phyloP scores from a whole-genome alignment of 2,797 vertebrate species.

The Chelon auratus region DNA sequence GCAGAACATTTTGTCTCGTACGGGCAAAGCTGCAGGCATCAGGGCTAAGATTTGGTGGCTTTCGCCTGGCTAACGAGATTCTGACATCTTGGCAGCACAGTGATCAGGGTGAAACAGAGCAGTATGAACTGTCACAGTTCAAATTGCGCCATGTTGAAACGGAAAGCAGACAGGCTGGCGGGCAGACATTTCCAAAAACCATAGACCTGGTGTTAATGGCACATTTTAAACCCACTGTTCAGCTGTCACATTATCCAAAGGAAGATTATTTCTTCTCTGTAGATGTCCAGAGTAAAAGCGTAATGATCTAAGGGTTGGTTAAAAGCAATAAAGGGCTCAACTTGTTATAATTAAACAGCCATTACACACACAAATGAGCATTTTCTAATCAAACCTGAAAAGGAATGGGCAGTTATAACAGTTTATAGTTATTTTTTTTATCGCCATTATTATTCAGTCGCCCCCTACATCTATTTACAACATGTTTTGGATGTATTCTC shows the following conservation, averaged over 20 bases:
- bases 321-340: slow-evolving; percentile 20
- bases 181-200: slow-evolving; percentile 48
- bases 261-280: slow-evolving; percentile 46
- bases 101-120: slow-evolving; percentile 72
- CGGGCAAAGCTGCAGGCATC: slow-evolving; percentile 63
- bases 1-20: slow-evolving; percentile 70
- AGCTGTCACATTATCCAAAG: slow-evolving; percentile 56
- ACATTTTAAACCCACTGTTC: slow-evolving; percentile 52
- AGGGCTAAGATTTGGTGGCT: slow-evolving; percentile 66
- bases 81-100: slow-evolving; percentile 75
- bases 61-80: slow-evolving; percentile 74
- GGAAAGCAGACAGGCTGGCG: slow-evolving; percentile 39
- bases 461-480: slow-evolving; percentile 20
- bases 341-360: slow-evolving; percentile 40
- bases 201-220: slow-evolving; percentile 60
- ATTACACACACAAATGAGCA: slow-evolving; percentile 35
- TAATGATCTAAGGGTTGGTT: slow-evolving; percentile 37
- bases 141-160: slow-evolving; percentile 61
- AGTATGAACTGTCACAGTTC: slow-evolving; percentile 72
- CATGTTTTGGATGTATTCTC: slow-evolving; percentile 10
- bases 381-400: slow-evolving; percentile 25
- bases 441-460: slow-evolving; percentile 22
- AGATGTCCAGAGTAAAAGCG: slow-evolving; percentile 33
- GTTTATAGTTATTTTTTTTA: slow-evolving; percentile 8
- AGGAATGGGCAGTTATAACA: neutral